phyloP scores from a whole-genome alignment of 2,113 vertebrate genomes.

The Labrus mixtus region DNA sequence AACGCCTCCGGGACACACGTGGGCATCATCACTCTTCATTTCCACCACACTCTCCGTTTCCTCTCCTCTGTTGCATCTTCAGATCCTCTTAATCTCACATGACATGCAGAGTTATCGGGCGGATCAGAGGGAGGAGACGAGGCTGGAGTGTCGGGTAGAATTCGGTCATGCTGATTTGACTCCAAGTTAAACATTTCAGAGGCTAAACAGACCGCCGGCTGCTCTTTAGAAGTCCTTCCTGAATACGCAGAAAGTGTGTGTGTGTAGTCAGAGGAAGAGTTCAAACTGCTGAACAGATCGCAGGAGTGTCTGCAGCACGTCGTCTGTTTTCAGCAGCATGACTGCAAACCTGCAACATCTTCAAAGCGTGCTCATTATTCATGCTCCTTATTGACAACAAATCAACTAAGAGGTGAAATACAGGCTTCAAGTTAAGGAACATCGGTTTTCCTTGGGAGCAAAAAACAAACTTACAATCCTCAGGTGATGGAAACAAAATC shows the following conservation, averaged over 20 bases:
- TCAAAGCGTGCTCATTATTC: not conserved
- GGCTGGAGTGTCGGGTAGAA: constrained; percentile 30
- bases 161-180: constrained; percentile 64
- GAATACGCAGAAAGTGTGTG: constrained; percentile 33
- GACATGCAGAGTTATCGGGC: constrained; percentile 62
- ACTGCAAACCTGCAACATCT: not conserved
- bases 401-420: no score
- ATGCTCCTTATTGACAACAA: constrained; percentile 4
- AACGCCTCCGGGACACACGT: constrained; percentile 15
- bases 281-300: not conserved
- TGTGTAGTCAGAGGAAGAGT: not conserved
- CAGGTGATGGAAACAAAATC: no score
- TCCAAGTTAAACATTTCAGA: constrained; percentile 45
- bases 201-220: constrained; percentile 68
- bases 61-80: constrained; percentile 48
- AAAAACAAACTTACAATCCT: no score
- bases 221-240: constrained; percentile 15
- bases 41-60: constrained; percentile 57
- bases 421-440: no score
- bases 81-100: constrained; percentile 67
- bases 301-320: not conserved
- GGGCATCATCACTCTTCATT: constrained; percentile 56
- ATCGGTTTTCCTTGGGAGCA: no score
- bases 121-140: constrained; percentile 28
- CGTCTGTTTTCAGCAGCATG: not conserved